These are phyloP conservation scores for Schizotus pectinicornis DNA, from an alignment of 2,888 invertebrate species.

Conservation along the genomic window DNA sequence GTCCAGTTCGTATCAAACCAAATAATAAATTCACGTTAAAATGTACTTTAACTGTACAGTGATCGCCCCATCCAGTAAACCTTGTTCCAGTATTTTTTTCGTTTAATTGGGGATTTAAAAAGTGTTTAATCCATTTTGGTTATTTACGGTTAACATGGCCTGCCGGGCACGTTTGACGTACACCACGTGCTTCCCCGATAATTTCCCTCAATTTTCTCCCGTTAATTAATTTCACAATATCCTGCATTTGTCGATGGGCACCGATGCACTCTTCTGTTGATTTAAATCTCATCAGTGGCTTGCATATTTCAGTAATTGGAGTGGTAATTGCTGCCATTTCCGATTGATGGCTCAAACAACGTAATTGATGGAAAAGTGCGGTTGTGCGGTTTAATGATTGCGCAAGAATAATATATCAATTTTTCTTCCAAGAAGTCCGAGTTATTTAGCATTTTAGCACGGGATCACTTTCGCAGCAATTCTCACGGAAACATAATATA, in stretches of 20 bases:
- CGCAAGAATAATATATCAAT: constrained; percentile 8
- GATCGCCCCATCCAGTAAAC: constrained; percentile 16
- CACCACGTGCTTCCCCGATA: constrained; percentile 18
- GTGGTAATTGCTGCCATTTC: too few species aligned
- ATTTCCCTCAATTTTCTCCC: constrained; percentile 23
- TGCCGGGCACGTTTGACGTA: constrained; percentile 24
- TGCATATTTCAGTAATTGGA: background rate
- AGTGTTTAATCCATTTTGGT: constrained; percentile 23
- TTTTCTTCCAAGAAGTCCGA: constrained; percentile 18
- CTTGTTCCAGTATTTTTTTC: constrained; percentile 15
- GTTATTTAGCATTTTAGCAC: constrained; percentile 24
- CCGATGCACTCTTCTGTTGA: constrained; percentile 15
- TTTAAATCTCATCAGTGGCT: constrained; percentile 11
- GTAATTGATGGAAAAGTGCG: too few species aligned
- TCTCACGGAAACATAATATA: constrained; percentile 29
- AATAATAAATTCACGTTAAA: constrained; percentile 21
- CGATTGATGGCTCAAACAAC: too few species aligned
- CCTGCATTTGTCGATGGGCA: constrained; percentile 16
- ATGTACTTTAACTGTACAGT: constrained; percentile 19
- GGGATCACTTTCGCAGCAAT: constrained; percentile 26
- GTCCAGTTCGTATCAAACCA: constrained; percentile 17
- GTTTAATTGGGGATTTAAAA: constrained; percentile 27
- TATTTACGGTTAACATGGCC: constrained; percentile 28
- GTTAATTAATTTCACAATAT: constrained; percentile 27
- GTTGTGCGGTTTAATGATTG: too few species aligned